Evolutionary conservation across 1,140 invertebrate species (phyloP).

Genomic region (Drosophila malerkotliana): DNA sequence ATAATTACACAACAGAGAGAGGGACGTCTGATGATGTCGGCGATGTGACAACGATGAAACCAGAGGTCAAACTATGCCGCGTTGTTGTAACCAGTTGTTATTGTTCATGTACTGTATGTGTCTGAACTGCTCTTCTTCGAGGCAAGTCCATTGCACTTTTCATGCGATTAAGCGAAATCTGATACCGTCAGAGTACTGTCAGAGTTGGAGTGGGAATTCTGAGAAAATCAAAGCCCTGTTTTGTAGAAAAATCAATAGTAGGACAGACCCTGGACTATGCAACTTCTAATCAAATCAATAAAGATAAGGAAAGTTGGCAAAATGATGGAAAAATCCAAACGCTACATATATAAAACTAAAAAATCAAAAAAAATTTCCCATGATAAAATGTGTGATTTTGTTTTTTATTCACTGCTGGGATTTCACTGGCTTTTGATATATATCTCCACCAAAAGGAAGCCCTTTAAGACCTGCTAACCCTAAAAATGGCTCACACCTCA

Average conservation of each 20-base stretch:
- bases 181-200: slow-evolving; percentile 45
- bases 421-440: too few relatives aligned
- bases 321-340: not conserved
- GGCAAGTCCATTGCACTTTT: slow-evolving; percentile 68
- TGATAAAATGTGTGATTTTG: too few relatives aligned
- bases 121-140: slow-evolving; percentile 32
- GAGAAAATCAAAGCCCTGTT: slow-evolving; percentile 7
- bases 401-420: too few relatives aligned
- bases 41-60: slow-evolving; percentile 44
- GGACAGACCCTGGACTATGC: not conserved
- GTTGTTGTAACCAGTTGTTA: slow-evolving; percentile 39
- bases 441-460: slow-evolving; percentile 1
- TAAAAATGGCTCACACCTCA: slow-evolving; percentile 43
- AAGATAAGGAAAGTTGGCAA: not conserved
- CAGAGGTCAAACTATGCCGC: slow-evolving; percentile 70
- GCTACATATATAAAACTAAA: not conserved
- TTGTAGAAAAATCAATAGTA: not conserved
- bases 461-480: slow-evolving; percentile 11
- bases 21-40: slow-evolving; percentile 36
- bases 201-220: slow-evolving; percentile 1
- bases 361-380: not conserved
- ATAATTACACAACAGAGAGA: slow-evolving; percentile 73
- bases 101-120: slow-evolving; percentile 12
- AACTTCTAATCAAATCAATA: not conserved
- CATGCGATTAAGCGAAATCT: slow-evolving; percentile 77